Evolutionary conservation across 2,797 vertebrate genomes (phyloP), one percentile per base, ranked within the genome.

Genomic region (Mormyrops attenuatus): DNA sequence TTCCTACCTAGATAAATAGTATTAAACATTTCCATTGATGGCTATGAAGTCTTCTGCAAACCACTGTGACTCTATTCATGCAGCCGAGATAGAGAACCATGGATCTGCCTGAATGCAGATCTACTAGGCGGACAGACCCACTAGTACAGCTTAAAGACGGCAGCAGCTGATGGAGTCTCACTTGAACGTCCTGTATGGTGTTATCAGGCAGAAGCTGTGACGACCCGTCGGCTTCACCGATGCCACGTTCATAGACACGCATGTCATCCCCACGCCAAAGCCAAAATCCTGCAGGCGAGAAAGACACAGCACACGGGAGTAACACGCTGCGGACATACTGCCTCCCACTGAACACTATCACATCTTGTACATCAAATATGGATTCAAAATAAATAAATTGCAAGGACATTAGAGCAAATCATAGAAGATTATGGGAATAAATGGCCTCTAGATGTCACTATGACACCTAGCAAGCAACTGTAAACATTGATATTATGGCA

Each of bases 151-250:
- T 5, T 0, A 20, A 20, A 38, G 73, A 20, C 5, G 73, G 15
- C 17, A 4, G 13, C 15, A 20, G 6, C 34, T n/a, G 85, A 77
- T 20, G 60, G 22, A 50, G 85, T 73, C 92, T 90, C 73, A 94
- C 94, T 91, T 96, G 91, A 96, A 96, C 6, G 30, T 95, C 93
- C 77, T 95, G 92, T 94, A 96, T 0, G 96, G 96, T 0, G 95
- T 96, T 90, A 94, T 94, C 82, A 97, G 94, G 52, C 57, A 91
- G 50, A 96, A 96, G 0, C 90, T 92, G 89, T 95, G 95, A 69
- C 93, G 95, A 0, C 95, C 95, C 0, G 89, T 92, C 0, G 91
- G 17, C 87, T 95, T 96, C 20, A 96, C 95, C 0, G 91, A 50
- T 0, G 96, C 95, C 50, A 96, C 90, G 0, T 94, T 96, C 92